These are phyloP conservation scores for Bombus ignitus DNA, from an alignment of 1,140 invertebrate genomes.

Conservation along the genomic window DNA sequence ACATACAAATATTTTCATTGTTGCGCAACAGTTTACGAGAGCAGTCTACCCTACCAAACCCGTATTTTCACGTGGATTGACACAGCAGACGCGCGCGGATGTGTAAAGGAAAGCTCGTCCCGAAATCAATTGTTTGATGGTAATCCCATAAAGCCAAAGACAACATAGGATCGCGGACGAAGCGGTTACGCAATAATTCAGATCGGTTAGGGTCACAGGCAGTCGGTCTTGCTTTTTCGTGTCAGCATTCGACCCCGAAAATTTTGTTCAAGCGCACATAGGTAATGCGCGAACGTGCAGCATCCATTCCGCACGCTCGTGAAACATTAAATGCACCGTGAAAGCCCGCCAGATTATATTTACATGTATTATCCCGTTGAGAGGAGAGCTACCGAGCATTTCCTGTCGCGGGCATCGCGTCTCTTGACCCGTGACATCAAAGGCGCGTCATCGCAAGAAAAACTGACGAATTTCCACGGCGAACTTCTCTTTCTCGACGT, in stretches of 20 bases:
- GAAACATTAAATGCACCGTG: slow-evolving; percentile 71
- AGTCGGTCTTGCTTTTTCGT: background rate
- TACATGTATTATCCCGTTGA: slow-evolving; percentile 66
- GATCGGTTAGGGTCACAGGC: background rate
- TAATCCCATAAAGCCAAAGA: slow-evolving; percentile 1
- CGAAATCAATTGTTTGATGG: background rate
- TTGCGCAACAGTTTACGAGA: no score
- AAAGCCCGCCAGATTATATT: slow-evolving; percentile 68
- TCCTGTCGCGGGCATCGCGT: slow-evolving; percentile 49
- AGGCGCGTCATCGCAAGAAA: slow-evolving; percentile 1
- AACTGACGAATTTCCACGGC: slow-evolving; percentile 11
- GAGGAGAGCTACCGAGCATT: slow-evolving; percentile 47
- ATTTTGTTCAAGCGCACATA: slow-evolving; percentile 32
- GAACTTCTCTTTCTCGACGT: background rate
- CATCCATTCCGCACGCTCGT: slow-evolving; percentile 67
- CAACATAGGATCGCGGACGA: background rate
- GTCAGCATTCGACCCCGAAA: background rate
- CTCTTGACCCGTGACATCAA: slow-evolving; percentile 56
- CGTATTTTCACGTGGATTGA: background rate
- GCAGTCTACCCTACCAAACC: no score
- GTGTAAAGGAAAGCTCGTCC: background rate
- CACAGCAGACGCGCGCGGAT: background rate
- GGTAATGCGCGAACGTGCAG: slow-evolving; percentile 37
- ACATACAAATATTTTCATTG: no score
- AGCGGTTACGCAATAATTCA: slow-evolving; percentile 16